Evolutionary conservation across 2,113 vertebrate species (phyloP), one percentile per base, ranked within the genome.

Genomic region (Probosciger aterrimus): DNA sequence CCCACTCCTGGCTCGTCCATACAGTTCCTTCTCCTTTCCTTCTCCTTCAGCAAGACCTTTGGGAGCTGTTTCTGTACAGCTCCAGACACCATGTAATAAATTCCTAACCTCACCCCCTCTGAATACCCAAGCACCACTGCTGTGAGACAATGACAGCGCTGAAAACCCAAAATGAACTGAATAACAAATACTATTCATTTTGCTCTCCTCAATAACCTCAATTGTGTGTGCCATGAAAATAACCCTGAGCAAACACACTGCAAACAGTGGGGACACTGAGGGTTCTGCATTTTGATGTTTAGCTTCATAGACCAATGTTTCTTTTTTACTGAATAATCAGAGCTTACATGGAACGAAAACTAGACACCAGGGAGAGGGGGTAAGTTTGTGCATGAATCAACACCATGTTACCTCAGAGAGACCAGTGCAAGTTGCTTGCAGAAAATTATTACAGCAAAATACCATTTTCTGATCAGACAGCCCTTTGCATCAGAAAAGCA

Each of bases 221-320:
- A 31, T 35, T 93, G 88, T 82, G 88, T 50, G 44, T n/a, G 92
- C 82, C 82, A 94, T 25, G n/a, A 94, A 93, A 96, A 96, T 79
- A 95, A 94, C 71, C 85, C 90, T 59, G n/a, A 94, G 82, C 85
- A 93, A 63, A 62, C 82, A 85, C 81, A 46, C 37, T 79, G 87
- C 78, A 86, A 94, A 90, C 82, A 95, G 87, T 35, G 52, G 75
- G 85, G 93, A 86, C 44, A 13, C 78, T 17, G 88, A 90, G 43
- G 41, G 71, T 33, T 82, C 83, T 95, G 80, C 79, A 91, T 95
- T 93, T 80, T 75, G 85, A 93, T 88, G 83, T 73, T 93, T 46
- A 44, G 80, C 71, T 94, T 88, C 64, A 52, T 19, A 93, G 91
- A 24, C 52, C 57, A 46, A 35, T 73, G 70, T 77, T 92, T 83